These are phyloP conservation scores for Archips crataeganus DNA, from an alignment of 2,888 invertebrate species.

Conservation along the genomic window DNA sequence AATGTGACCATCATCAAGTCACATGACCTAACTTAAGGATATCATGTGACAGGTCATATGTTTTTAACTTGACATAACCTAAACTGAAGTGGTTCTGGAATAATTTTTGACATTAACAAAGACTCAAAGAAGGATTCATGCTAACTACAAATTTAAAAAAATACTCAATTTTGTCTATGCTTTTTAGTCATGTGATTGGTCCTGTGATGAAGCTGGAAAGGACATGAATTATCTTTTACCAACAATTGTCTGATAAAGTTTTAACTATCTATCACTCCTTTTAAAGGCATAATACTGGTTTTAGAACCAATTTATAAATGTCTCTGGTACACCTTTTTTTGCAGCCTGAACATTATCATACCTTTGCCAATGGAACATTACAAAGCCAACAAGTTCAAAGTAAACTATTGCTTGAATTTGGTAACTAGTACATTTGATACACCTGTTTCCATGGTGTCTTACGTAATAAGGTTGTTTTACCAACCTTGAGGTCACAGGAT, in stretches of 20 bases:
- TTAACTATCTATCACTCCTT: neutral
- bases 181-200: constrained; percentile 31
- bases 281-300: neutral
- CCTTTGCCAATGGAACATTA: neutral
- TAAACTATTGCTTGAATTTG: neutral
- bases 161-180: constrained; percentile 23
- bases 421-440: neutral
- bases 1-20: constrained; percentile 49
- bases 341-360: neutral
- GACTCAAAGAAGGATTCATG: neutral
- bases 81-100: neutral
- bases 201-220: constrained; percentile 18
- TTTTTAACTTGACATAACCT: constrained; percentile 20
- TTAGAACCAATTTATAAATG: neutral
- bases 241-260: constrained; percentile 1
- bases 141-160: neutral
- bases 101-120: neutral
- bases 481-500: neutral
- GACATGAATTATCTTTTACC: neutral
- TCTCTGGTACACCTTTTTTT: neutral
- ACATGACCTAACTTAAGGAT: constrained; percentile 63
- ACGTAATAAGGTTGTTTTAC: neutral
- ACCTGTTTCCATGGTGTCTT: neutral
- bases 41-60: constrained; percentile 42
- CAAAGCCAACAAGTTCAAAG: neutral